Evolutionary conservation across 2,113 vertebrate genomes (phyloP).

Genomic region (Regulus satrapa): DNA sequence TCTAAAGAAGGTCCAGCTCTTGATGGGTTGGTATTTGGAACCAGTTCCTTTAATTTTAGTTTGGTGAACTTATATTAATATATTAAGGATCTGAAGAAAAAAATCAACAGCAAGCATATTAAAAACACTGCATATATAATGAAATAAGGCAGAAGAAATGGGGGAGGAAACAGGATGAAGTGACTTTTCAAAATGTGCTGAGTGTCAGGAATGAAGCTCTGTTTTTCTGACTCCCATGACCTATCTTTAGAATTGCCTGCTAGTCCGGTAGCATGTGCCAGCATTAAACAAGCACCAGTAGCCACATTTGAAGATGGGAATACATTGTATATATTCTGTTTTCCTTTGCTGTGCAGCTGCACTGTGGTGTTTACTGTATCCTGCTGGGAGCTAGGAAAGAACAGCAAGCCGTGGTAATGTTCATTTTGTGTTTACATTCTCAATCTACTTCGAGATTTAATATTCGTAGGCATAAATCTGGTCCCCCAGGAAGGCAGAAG

Average conservation of each 20-base stretch:
- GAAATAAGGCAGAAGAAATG: not conserved
- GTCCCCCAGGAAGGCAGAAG: not conserved
- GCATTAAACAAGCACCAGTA: not conserved
- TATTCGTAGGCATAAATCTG: not conserved
- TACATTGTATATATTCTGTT: not conserved
- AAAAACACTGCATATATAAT: not conserved
- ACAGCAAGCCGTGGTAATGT: not conserved
- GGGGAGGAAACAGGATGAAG: not conserved
- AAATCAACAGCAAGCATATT: not conserved
- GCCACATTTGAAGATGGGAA: not conserved
- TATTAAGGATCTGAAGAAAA: not conserved
- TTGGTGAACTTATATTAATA: not conserved
- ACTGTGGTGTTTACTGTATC: not conserved
- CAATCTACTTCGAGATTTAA: not conserved
- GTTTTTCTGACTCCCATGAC: not conserved
- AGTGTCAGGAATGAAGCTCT: not conserved
- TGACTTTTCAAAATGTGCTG: not conserved
- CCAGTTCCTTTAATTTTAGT: not conserved
- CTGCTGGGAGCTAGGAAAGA: not conserved
- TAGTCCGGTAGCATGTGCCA: not conserved
- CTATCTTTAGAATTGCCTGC: not conserved
- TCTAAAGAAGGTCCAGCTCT: not conserved
- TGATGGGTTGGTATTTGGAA: not conserved
- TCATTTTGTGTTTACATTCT: not conserved
- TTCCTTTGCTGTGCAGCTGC: not conserved